phyloP scores from a whole-genome alignment of 2,888 invertebrate genomes.

The Zaprionus obscuricornis region DNA sequence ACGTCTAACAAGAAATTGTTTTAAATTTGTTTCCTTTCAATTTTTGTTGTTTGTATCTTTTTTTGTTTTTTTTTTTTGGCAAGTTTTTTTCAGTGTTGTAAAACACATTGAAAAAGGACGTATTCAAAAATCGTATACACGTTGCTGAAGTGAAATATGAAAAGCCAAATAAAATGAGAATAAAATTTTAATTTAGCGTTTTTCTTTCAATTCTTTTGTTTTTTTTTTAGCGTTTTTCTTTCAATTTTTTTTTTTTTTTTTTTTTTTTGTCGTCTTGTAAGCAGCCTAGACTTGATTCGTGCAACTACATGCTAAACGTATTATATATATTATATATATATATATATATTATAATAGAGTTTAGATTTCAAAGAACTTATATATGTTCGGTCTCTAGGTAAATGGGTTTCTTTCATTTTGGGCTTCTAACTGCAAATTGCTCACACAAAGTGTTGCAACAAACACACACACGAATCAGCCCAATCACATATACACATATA shows the following conservation, averaged over 20 bases:
- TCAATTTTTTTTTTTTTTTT: slow-evolving; percentile 25
- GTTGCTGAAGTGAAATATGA: slow-evolving; percentile 59
- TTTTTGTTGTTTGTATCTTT: slow-evolving; percentile 2
- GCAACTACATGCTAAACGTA: slow-evolving; percentile 55
- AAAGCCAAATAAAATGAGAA: slow-evolving; percentile 50
- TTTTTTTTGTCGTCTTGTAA: slow-evolving; percentile 32
- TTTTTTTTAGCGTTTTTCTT: slow-evolving; percentile 14
- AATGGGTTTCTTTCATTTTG: slow-evolving; percentile 19
- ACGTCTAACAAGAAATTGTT: slow-evolving; percentile 49
- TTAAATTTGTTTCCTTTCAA: slow-evolving; percentile 20
- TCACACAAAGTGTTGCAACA: too few species aligned
- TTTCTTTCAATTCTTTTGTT: slow-evolving; percentile 10
- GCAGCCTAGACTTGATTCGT: slow-evolving; percentile 65
- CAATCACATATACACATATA: slow-evolving; percentile 17
- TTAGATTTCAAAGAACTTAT: slow-evolving; percentile 42
- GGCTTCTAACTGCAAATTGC: too few species aligned
- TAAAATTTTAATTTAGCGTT: slow-evolving; percentile 28
- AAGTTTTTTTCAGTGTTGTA: slow-evolving; percentile 64
- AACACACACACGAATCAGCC: neutral
- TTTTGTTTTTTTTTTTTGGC: slow-evolving; percentile 59
- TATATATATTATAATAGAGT: slow-evolving; percentile 33
- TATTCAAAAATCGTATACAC: slow-evolving; percentile 77
- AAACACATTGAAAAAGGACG: slow-evolving; percentile 72
- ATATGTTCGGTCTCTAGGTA: slow-evolving; percentile 27
- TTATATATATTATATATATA: slow-evolving; percentile 30